Base-by-base conservation (phyloP, 2,113 vertebrate genomes). In the Gavialis gangeticus region DNA sequence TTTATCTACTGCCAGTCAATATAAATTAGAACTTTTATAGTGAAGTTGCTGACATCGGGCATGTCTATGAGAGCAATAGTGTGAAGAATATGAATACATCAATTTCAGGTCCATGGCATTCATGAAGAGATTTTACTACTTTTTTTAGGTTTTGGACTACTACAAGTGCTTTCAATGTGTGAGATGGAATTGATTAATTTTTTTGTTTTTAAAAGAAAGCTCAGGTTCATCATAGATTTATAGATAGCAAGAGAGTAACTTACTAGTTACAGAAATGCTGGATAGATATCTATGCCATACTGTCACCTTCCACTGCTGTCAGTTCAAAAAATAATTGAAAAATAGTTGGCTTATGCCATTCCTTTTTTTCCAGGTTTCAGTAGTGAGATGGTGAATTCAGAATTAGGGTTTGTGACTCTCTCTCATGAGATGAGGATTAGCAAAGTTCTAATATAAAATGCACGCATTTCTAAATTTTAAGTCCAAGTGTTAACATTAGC, bases 1-100 rank as follows among this genome's bases (percentile, higher is more conserved):
- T 94, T 93, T 93, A 90, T 92, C 82, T 92, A 82, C 54, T 89
- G 25, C 58, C 25, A 67, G 88, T 30, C 89, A 86, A 67, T 71
- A 46, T 46, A 95, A 0, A 0, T 80, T 25, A 85, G 79, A 82
- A 28, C 75, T 73, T 83, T 90, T 87, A 81, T 15, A 73, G 34
- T 87, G 77, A 93, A 56, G 59, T 67, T 93, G 90, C 73, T 88
- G 55, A 88, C 76, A 93, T 79, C 56, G 92, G 80, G 73, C 75
- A 83, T 85, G n/a, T 60, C 75, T 78, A 64, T 56, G 57, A 91
- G 89, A 91, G 27, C n/a, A 85, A 25, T 66, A 71, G 34, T 56
- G 11, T 90, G 54, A n/a, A 95, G 62, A 71, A 60, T 77, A 82
- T 59, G 91, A 88, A 90, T 62, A 85, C 4, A 54, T 34, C 37